Base-by-base conservation (phyloP, 2,888 invertebrate genomes). In the Netelia fuscicornis region DNA sequence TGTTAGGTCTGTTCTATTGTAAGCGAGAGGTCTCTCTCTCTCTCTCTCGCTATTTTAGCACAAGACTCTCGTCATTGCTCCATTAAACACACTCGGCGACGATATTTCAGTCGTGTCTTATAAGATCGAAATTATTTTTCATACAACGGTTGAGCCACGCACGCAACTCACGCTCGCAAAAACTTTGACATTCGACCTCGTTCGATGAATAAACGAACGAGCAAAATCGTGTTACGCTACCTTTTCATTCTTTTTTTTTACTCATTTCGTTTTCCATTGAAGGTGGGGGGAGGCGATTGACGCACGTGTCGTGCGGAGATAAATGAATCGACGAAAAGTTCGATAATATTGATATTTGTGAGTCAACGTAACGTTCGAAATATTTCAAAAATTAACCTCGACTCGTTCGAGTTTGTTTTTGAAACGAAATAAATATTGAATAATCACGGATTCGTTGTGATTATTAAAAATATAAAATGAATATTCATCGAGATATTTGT, bases 91-190 rank as follows among this genome's bases (percentile, higher is more conserved):
- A 48, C 25, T 37, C 37, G 37, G 71, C 37, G 71, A 71, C 20
- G 17, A 58, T 71, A 71, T 58, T 17, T 42, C 56, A 42, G 54
- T 56, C 10, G n/a, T 20, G 48, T 68, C 13, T 54, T 54, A 56
- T 13, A 42, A 71, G 37, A 42, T 56, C n/a, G 37, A 56, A 30
- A 13, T 58, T 58, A 17, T 20, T 20, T 58, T 20, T 20, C 58
- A 58, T 58, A 17, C 20, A 20, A 58, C 20, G 20, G n/a, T 58
- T 54, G 54, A 5, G 54, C 68, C n/a, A 11, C 44, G 8, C 54
- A 54, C 70, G 54, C 54, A 54, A 70, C 25, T 30, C 52, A 52
- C 52, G 70, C 30, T 70, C 17, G 13, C 23, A 17, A 11, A 37
- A 17, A 9, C 42, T 71, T 58, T 42, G 58, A 58, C 20, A 10